Base-by-base conservation (phyloP, 1,140 invertebrate genomes). In the Drosophila azteca region DNA sequence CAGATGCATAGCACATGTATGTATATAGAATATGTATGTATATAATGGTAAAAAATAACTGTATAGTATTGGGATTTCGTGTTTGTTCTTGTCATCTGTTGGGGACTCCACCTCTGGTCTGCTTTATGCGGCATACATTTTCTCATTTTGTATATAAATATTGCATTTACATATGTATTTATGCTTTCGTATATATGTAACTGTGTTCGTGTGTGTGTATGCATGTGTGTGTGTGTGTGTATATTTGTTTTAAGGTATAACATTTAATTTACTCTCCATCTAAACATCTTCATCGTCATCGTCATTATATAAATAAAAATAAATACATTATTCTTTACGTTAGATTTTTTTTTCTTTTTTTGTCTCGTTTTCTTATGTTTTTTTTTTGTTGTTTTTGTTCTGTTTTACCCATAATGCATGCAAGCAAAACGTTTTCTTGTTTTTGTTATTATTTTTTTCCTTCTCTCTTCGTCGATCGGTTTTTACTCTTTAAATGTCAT, bases 211-310 rank as follows among this genome's bases (percentile, higher is more conserved):
- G 31, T 77, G 15, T 72, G 13, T 69, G 46, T 60, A 45, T 80
- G 46, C 72, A 22, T 50, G 31, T 67, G 43, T 69, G 52, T 79
- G 43, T 66, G 48, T 73, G 57, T 68, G 64, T 85, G 73, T 87
- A 83, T 84, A 88, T 79, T 88, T 89, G 63, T 67, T 89, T 89
- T 85, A 88, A 89, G 85, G 63, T 89, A 84, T 80, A 88, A 89
- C 84, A 88, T 89, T 88, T 89, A 84, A 84, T 88, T 88, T 85
- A 84, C 74, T 90, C 84, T 90, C 69, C 84, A 85, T 66, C 71
- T 88, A 73, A 58, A 52, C 73, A 61, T 77, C 71, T 20, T 76
- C 73, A 46, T 59, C 43, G 44, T 59, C 63, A 39, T 85, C 76
- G 60, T 72, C 59, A 82, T 78, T 76, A 78, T 87, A 85, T 85